Evolutionary conservation across 2,888 invertebrate genomes (phyloP).

Genomic region (Agrotis ipsilon): DNA sequence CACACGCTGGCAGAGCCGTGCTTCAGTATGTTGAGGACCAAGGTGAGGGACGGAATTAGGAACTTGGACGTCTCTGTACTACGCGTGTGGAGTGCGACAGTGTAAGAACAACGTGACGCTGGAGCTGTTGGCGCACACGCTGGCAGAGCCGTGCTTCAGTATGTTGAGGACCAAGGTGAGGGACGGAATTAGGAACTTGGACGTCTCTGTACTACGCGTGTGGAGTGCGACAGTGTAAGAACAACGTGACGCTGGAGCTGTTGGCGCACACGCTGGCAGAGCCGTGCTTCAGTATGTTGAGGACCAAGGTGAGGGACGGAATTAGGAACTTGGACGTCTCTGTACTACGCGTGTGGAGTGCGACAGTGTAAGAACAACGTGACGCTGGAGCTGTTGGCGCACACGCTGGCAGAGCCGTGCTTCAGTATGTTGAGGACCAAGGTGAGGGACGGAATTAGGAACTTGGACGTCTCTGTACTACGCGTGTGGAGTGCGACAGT

Average conservation of each 20-base stretch:
- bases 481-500: too few species aligned
- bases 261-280: conserved; percentile 97
- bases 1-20: conserved; percentile 98
- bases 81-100: conserved; percentile 96
- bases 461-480: too few species aligned
- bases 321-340: neutral
- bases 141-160: conserved; percentile 98
- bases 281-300: conserved; percentile 97
- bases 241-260: conserved; percentile 96
- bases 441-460: too few species aligned
- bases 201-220: conserved; percentile 96
- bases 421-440: too few species aligned
- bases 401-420: too few species aligned
- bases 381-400: too few species aligned
- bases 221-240: conserved; percentile 93
- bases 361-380: too few species aligned
- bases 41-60: conserved; percentile 55
- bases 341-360: too few species aligned
- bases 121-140: conserved; percentile 96
- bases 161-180: conserved; percentile 94
- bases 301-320: conserved; percentile 91
- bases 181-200: neutral
- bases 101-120: conserved; percentile 94
- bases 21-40: conserved; percentile 97
- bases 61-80: conserved; percentile 92